phyloP scores from a whole-genome alignment of 2,113 vertebrate species.

The Pangasianodon hypophthalmus region DNA sequence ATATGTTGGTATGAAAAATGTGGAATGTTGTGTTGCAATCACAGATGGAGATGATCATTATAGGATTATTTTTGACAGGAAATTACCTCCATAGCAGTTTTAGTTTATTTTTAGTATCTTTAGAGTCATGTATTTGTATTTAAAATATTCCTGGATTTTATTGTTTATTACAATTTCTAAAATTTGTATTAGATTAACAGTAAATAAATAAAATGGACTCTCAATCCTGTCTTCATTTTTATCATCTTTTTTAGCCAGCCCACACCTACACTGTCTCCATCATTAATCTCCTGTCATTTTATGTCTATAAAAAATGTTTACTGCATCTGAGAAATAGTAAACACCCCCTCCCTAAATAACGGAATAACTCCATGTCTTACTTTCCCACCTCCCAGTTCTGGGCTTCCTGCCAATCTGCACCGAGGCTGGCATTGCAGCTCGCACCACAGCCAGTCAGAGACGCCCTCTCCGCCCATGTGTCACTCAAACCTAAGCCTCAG shows the following conservation, averaged over 20 bases:
- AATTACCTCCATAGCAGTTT: no score
- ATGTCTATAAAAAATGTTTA: slow-evolving; percentile 29
- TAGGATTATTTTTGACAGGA: no score
- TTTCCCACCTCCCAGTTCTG: slow-evolving; percentile 33
- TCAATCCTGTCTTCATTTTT: neutral
- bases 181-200: neutral
- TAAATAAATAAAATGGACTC: neutral
- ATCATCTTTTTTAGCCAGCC: neutral
- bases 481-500: slow-evolving; percentile 64
- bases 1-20: neutral
- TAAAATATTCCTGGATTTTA: neutral
- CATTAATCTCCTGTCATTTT: neutral
- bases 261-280: neutral
- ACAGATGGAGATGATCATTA: neutral
- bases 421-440: slow-evolving; percentile 57
- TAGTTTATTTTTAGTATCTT: neutral
- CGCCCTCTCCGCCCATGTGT: slow-evolving; percentile 64
- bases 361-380: slow-evolving; percentile 23
- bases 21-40: neutral
- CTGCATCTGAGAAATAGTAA: slow-evolving; percentile 52
- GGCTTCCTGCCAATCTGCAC: slow-evolving; percentile 57
- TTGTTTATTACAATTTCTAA: neutral
- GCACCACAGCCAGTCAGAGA: slow-evolving; percentile 56
- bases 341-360: slow-evolving; percentile 17
- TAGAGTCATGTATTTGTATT: neutral